Evolutionary conservation across 2,888 invertebrate species (phyloP).

Genomic region (Vanessa cardui): DNA sequence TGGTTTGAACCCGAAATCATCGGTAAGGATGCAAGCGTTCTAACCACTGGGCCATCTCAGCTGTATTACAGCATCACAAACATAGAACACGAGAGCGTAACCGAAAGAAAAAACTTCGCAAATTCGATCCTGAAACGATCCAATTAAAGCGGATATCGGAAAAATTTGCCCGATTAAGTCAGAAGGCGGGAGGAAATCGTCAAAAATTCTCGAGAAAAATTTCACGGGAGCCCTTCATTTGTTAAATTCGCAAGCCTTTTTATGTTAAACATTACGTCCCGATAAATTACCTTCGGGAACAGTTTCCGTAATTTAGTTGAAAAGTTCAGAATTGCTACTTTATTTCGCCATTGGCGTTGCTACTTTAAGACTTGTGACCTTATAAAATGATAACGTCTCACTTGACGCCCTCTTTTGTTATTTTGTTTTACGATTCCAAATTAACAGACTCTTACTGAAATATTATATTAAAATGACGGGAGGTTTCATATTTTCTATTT

Average conservation of each 20-base stretch:
- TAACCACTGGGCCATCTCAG: too few relatives aligned
- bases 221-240: constrained; percentile 12
- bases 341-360: constrained; percentile 29
- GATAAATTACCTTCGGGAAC: constrained; percentile 63
- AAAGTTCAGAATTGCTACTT: constrained; percentile 28
- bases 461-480: too few relatives aligned
- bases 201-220: constrained; percentile 19
- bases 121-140: constrained; percentile 30
- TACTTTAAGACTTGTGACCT: constrained; percentile 32
- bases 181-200: constrained; percentile 23
- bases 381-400: constrained; percentile 33
- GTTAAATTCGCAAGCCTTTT: constrained; percentile 33
- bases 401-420: constrained; percentile 26
- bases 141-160: constrained; percentile 39
- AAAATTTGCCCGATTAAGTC: constrained; percentile 37
- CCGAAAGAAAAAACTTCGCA: constrained; percentile 11
- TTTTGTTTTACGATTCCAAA: constrained; percentile 18
- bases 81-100: background rate
- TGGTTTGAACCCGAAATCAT: too few relatives aligned
- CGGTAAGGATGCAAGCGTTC: too few relatives aligned
- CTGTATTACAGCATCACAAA: too few relatives aligned
- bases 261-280: constrained; percentile 44
- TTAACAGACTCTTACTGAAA: background rate
- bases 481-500: too few relatives aligned
- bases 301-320: constrained; percentile 47